Base-by-base conservation (phyloP, 2,888 invertebrate genomes). In the Osmoderma eremita region DNA sequence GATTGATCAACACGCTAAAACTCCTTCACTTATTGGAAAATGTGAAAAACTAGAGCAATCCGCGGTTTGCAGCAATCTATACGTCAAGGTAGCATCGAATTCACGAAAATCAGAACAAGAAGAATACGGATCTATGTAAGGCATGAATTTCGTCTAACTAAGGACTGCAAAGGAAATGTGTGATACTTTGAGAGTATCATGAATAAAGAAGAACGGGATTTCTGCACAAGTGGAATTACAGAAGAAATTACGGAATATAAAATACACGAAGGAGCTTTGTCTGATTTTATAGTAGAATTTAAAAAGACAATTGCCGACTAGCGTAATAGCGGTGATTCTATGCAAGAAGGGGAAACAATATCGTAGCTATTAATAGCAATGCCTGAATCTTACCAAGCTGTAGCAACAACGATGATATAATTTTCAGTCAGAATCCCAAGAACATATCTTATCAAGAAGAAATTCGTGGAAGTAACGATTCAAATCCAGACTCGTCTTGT, bases 151-250 rank as follows among this genome's bases (percentile, higher is more conserved):
- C n/a, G n/a, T n/a, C n/a, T n/a, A n/a, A n/a, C n/a, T n/a, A 24
- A 69, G 49, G 38, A 72, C 71, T n/a, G 71, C 73, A 39, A 70
- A 67, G 61, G 67, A 73, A 67, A 70, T 73, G 1, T 62, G 69
- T 58, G 22, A 58, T n/a, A 51, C 67, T 8, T 48, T 69, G n/a
- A 62, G 48, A 13, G n/a, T n/a, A 30, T 13, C 24, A 68, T 68
- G 15, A 65, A 71, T 56, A 38, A 36, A 5, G 39, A 56, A 56
- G n/a, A 62, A 36, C 6, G 30, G 50, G 30, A n/a, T 49, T 17
- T 45, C 68, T 10, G 62, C 50, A 36, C 65, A 65, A 65, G 68
- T 70, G 6, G 54, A 63, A 48, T n/a, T 67, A 6, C 48, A 62
- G 54, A 56, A 49, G 45, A 68, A 70, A 54, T 20, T 70, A 45